A percentile compares a stretch with the other conserved stretches of the same genome.
phyloP scores from a whole-genome alignment of 2,888 invertebrate species.

The Drosophila lutescens region DNA sequence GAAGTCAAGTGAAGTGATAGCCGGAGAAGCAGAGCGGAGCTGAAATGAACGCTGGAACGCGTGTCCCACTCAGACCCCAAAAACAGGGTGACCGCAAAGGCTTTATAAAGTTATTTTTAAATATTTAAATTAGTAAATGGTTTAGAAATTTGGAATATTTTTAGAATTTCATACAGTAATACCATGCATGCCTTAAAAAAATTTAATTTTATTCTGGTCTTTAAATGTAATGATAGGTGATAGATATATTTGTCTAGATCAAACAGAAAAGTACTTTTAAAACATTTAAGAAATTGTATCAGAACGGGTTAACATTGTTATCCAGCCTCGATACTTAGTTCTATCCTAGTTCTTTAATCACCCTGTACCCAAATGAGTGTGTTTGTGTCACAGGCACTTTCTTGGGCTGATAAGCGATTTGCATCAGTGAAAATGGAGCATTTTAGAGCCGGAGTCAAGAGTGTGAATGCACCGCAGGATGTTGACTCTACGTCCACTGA shows the following conservation, averaged over 20 bases:
- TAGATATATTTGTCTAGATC: too few relatives aligned
- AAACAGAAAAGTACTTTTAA: too few relatives aligned
- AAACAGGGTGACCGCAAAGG: constrained; percentile 25
- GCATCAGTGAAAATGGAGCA: constrained; percentile 76
- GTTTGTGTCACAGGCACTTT: constrained; percentile 52
- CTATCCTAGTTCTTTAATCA: not conserved
- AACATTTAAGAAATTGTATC: too few relatives aligned
- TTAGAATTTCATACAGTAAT: too few relatives aligned
- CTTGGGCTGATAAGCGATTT: constrained; percentile 71
- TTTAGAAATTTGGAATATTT: too few relatives aligned
- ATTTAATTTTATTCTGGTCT: too few relatives aligned
- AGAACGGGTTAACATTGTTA: not conserved
- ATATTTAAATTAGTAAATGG: too few relatives aligned
- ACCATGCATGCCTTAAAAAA: too few relatives aligned
- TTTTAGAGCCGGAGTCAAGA: constrained; percentile 57
- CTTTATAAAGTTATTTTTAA: not conserved
- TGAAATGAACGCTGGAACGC: constrained; percentile 47
- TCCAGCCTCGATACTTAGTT: not conserved
- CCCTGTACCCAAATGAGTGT: constrained; percentile 29
- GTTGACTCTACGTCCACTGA: constrained; percentile 69
- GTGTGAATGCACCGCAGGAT: constrained; percentile 81
- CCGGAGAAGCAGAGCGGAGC: constrained; percentile 37
- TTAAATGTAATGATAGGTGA: too few relatives aligned
- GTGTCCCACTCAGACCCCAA: constrained; percentile 41
- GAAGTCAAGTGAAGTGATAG: constrained; percentile 64